phyloP scores from a whole-genome alignment of 2,888 invertebrate species.

The Sthenelais limicola region DNA sequence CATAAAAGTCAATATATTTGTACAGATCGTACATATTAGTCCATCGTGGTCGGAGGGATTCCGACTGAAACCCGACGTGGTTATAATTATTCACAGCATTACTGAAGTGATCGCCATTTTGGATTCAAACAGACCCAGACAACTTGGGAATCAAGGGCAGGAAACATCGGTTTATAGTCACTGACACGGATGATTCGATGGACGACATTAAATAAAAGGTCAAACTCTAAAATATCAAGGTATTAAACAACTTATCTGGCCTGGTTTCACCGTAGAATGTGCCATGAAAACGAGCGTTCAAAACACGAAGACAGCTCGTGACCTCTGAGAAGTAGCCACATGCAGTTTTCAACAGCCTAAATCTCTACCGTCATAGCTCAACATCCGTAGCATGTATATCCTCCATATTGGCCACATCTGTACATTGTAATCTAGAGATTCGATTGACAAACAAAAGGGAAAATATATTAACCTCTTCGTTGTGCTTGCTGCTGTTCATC shows the following conservation, averaged over 20 bases:
- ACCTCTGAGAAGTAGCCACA: slow-evolving; percentile 44
- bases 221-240: not conserved
- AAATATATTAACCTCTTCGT: slow-evolving; percentile 41
- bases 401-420: not conserved
- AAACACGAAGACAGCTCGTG: slow-evolving; percentile 35
- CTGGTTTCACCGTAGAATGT: slow-evolving; percentile 18
- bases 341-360: slow-evolving; percentile 26
- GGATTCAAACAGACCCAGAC: slow-evolving; percentile 35
- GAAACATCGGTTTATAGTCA: slow-evolving; percentile 3
- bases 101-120: slow-evolving; percentile 43
- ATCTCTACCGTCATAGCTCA: slow-evolving; percentile 24
- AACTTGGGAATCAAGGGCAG: slow-evolving; percentile 23
- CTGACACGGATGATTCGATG: slow-evolving; percentile 7
- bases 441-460: slow-evolving; percentile 15
- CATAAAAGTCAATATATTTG: no score
- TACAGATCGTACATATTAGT: no score
- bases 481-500: slow-evolving; percentile 45
- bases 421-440: not conserved
- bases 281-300: slow-evolving; percentile 37
- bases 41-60: no score
- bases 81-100: slow-evolving; percentile 43
- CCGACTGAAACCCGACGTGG: slow-evolving; percentile 5
- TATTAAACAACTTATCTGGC: not conserved
- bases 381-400: not conserved
- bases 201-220: not conserved